These are phyloP conservation scores for Kradibia gibbosae DNA, from an alignment of 1,140 invertebrate genomes.

Conservation along the genomic window DNA sequence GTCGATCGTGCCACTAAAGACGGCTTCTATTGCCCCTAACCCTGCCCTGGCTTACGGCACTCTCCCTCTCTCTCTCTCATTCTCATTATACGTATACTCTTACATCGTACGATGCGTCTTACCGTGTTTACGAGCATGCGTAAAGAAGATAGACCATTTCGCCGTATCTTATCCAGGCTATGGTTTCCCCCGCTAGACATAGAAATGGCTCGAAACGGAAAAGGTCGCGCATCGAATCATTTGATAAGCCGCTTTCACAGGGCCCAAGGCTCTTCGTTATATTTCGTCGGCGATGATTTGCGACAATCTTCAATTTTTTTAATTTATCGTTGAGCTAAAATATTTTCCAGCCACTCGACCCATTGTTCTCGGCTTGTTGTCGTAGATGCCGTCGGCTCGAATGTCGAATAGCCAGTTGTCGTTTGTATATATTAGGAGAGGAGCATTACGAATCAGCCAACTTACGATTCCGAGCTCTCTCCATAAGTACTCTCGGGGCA, in stretches of 20 bases:
- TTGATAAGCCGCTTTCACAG: background rate
- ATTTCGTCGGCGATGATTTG: no score
- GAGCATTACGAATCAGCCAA: no score
- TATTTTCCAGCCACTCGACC: no score
- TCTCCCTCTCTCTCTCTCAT: slow-evolving; percentile 22
- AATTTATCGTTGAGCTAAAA: no score
- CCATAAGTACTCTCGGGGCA: no score
- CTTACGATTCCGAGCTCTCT: no score
- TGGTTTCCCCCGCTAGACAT: background rate
- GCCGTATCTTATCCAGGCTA: slow-evolving; percentile 11
- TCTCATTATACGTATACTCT: slow-evolving; percentile 47
- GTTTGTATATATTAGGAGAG: no score
- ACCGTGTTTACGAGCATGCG: slow-evolving; percentile 58
- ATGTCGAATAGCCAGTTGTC: no score
- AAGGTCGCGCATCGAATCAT: slow-evolving; percentile 15
- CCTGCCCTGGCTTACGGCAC: background rate
- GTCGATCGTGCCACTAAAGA: slow-evolving; percentile 53
- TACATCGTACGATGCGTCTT: slow-evolving; percentile 52
- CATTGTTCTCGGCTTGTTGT: no score
- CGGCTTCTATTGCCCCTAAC: background rate
- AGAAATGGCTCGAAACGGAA: background rate
- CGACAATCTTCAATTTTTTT: no score
- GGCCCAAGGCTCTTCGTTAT: no score
- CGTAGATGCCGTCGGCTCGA: no score
- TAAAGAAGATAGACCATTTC: slow-evolving; percentile 37